A percentile compares a stretch with the other conserved stretches of the same genome.
These are phyloP conservation scores for Calameuta pallipes DNA, from an alignment of 2,888 invertebrate genomes.

Conservation along the genomic window DNA sequence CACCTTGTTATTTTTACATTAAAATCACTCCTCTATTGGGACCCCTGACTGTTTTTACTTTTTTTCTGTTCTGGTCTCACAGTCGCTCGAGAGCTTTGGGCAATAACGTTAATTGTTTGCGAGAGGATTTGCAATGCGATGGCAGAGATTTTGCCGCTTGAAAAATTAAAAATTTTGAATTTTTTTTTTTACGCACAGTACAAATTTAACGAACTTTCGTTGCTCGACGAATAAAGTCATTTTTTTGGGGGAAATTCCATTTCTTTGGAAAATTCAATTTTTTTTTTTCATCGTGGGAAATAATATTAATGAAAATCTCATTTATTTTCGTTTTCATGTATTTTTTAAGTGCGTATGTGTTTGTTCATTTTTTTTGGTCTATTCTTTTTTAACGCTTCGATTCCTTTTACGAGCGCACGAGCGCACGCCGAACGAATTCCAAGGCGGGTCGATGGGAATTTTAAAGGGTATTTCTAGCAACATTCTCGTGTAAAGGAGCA, in stretches of 20 bases:
- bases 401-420: constrained; percentile 3
- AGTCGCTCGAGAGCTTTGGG: constrained; percentile 25
- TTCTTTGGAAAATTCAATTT: background rate
- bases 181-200: too few species aligned
- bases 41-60: background rate
- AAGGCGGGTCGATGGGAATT: constrained; percentile 33
- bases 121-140: constrained; percentile 13
- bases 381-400: background rate
- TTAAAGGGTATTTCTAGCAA: constrained; percentile 38
- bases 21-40: constrained; percentile 44
- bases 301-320: background rate
- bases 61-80: constrained; percentile 17
- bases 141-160: background rate
- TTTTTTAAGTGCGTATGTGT: background rate
- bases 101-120: constrained; percentile 40
- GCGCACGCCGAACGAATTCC: constrained; percentile 4
- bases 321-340: background rate
- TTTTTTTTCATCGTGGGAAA: background rate
- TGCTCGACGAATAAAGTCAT: background rate
- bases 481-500: constrained; percentile 33
- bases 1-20: constrained; percentile 58
- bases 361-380: background rate
- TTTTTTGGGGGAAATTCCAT: too few species aligned
- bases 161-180: background rate
- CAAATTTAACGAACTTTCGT: background rate